phyloP scores from a whole-genome alignment of 2,888 invertebrate genomes.

The Brachyptera risi region DNA sequence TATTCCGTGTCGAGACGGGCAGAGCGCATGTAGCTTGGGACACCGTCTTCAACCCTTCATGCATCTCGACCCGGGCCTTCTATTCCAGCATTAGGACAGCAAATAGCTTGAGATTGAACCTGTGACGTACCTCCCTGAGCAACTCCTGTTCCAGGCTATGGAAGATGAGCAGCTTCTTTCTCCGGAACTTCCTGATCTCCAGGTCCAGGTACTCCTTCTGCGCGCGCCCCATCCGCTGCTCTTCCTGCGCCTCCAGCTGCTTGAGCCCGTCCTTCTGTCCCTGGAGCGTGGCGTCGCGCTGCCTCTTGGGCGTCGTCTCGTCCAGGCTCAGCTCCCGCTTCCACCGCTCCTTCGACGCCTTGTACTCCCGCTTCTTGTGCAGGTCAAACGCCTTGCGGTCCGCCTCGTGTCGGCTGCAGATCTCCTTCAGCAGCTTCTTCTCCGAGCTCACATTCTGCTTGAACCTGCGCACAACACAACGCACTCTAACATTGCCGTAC shows the following conservation, averaged over 20 bases:
- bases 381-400: slow-evolving; percentile 89
- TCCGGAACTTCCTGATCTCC: slow-evolving; percentile 86
- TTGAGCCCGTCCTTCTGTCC: slow-evolving; percentile 89
- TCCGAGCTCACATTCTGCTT: slow-evolving; percentile 87
- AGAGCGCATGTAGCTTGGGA: no score
- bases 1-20: no score
- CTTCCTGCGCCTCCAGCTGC: slow-evolving; percentile 86
- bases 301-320: slow-evolving; percentile 86
- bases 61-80: no score
- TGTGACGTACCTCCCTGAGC: slow-evolving; percentile 75
- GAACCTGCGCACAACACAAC: no score
- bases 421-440: slow-evolving; percentile 90
- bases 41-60: no score
- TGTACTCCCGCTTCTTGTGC: slow-evolving; percentile 94
- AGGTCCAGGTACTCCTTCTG: slow-evolving; percentile 90
- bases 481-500: no score
- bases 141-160: slow-evolving; percentile 90
- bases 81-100: no score
- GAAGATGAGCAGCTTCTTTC: slow-evolving; percentile 80
- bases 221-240: slow-evolving; percentile 78
- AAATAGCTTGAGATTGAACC: no score
- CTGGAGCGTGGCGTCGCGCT: slow-evolving; percentile 85
- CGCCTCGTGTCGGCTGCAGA: slow-evolving; percentile 80
- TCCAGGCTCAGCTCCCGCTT: slow-evolving; percentile 90
- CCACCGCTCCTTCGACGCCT: slow-evolving; percentile 91